These are phyloP conservation scores for Melikaiella ostensackeni DNA, from an alignment of 2,888 invertebrate species.

Conservation along the genomic window DNA sequence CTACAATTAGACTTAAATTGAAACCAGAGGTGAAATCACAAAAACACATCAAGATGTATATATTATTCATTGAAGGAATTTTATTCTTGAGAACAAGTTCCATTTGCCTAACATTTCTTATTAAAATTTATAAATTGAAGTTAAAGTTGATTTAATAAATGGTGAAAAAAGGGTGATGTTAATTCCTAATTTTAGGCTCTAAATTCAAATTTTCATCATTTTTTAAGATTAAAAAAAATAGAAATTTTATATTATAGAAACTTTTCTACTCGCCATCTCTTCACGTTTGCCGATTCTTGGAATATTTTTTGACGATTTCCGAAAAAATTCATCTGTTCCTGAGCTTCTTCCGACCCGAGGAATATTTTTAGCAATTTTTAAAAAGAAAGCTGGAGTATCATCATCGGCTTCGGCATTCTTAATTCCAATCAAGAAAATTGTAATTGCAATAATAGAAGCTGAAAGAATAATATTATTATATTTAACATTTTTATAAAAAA, in stretches of 20 bases:
- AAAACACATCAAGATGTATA: no score
- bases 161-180: no score
- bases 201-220: no score
- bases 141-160: no score
- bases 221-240: no score
- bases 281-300: slow-evolving; percentile 61
- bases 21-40: no score
- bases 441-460: slow-evolving; percentile 4
- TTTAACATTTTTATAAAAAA: not conserved
- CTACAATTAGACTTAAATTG: no score
- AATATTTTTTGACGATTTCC: slow-evolving; percentile 64
- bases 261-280: not conserved
- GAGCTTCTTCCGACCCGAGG: slow-evolving; percentile 68
- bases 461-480: not conserved
- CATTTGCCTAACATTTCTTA: not conserved
- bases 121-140: no score
- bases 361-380: slow-evolving; percentile 71
- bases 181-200: no score
- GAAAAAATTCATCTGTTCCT: slow-evolving; percentile 63
- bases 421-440: slow-evolving; percentile 16
- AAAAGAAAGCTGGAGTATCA: slow-evolving; percentile 70
- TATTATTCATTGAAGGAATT: no score
- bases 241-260: not conserved
- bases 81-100: not conserved
- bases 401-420: slow-evolving; percentile 55